Base-by-base conservation (phyloP, 2,888 invertebrate genomes). In the Gymnocheta viridis region DNA sequence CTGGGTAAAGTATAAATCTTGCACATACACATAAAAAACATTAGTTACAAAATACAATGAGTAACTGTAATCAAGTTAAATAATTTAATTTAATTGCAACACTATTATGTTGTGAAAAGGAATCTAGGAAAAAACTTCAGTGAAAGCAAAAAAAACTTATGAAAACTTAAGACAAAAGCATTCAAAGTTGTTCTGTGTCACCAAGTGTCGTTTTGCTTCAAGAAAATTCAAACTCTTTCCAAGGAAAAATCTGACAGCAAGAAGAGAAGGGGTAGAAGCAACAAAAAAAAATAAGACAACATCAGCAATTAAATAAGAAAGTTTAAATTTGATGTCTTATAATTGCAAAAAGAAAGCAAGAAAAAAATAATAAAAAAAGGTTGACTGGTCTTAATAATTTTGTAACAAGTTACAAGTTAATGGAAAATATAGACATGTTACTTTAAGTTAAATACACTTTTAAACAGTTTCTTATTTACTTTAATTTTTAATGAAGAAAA, bases 51-150 rank as follows among this genome's bases (percentile, higher is more conserved):
- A 77, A 73, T 41, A 84, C 77, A 84, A 84, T 69, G 77, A 73
- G 62, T 38, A 81, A 82, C 79, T 88, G 87, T 89, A 89, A 90
- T 90, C 88, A 89, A 88, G 88, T 90, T 90, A 88, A 89, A 89
- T 89, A 89, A 56, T 89, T 89, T 89, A 89, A 89, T 89, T 90
- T 89, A 89, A 89, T 89, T 90, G 88, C 88, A 89, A 87, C 69
- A 85, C 85, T 86, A 85, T 86, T 85, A 82, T 85, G 81, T 58
- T 80, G 49, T 69, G 56, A 64, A 77, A 82, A 67, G 77, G 44
- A 76, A 70, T 51, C 49, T 54, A 24, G 41, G 44, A 35, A 51
- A 51, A 49, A 35, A 60, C 22, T 47, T 22, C 12, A 35, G 10
- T 41, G 22, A 62, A 73, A 38, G 19, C 9, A 27, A 19, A 47